A percentile compares a stretch with the other conserved stretches of the same genome.
These are phyloP conservation scores for Standfussiana lucernea DNA, from an alignment of 2,888 invertebrate species.

Conservation along the genomic window DNA sequence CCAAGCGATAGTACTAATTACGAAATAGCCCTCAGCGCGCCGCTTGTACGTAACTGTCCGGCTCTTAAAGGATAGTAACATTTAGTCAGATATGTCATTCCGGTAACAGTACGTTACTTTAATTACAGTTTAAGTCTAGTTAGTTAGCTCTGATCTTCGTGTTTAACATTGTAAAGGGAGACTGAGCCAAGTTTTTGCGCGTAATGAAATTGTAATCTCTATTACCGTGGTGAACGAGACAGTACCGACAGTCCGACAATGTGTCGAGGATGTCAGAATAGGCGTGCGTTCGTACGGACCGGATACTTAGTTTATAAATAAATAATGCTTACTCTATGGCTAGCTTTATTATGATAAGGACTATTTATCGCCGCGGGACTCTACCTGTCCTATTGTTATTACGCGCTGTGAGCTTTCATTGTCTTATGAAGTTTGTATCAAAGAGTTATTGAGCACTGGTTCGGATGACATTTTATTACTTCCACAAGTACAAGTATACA, in stretches of 20 bases:
- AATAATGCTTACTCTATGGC: constrained; percentile 70
- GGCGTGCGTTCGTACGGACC: constrained; percentile 68
- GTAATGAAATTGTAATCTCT: constrained; percentile 82
- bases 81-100: constrained; percentile 88
- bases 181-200: constrained; percentile 80
- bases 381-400: constrained; percentile 62
- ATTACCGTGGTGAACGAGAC: constrained; percentile 65
- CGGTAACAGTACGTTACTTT: constrained; percentile 86
- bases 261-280: constrained; percentile 71
- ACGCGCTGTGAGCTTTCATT: constrained; percentile 54
- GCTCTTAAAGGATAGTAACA: constrained; percentile 87
- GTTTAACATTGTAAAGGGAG: constrained; percentile 83
- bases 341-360: constrained; percentile 72
- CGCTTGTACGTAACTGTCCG: constrained; percentile 82
- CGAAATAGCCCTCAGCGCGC: constrained; percentile 81
- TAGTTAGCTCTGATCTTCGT: constrained; percentile 81
- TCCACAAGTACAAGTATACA: constrained; percentile 4
- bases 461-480: constrained; percentile 28
- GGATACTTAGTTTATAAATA: constrained; percentile 83
- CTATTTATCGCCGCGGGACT: constrained; percentile 63
- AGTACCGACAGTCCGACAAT: constrained; percentile 67
- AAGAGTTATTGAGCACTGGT: constrained; percentile 8
- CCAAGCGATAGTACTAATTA: constrained; percentile 82
- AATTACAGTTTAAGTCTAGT: constrained; percentile 84
- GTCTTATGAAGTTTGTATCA: constrained; percentile 40